phyloP scores from a whole-genome alignment of 2,113 vertebrate species.

The Callorhinus ursinus region DNA sequence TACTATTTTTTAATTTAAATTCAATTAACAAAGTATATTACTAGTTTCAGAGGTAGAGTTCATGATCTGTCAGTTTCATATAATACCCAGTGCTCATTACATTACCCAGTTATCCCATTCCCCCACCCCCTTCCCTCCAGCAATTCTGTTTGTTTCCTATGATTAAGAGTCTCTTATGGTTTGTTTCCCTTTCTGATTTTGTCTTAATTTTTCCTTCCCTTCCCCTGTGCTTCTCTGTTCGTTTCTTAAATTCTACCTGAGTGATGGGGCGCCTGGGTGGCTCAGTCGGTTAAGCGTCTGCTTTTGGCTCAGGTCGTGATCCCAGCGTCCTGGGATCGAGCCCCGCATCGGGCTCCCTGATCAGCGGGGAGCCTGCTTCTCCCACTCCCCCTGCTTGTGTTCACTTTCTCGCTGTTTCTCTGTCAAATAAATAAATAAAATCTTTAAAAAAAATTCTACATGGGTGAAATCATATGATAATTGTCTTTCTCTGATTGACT shows the following conservation, averaged over 20 bases:
- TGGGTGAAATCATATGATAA: neutral
- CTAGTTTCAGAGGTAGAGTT: neutral
- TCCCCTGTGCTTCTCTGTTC: neutral
- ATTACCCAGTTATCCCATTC: neutral
- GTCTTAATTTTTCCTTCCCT: neutral
- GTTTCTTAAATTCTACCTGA: neutral
- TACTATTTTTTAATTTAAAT: neutral
- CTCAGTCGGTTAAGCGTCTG: too few species aligned
- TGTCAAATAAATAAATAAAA: too few species aligned
- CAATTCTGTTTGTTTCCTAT: neutral
- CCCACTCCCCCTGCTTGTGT: too few species aligned
- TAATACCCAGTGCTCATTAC: neutral
- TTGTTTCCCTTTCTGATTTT: neutral
- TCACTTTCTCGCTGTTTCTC: too few species aligned
- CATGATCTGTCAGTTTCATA: neutral
- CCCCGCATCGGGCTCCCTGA: too few species aligned
- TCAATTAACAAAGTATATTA: neutral
- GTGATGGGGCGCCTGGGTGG: neutral
- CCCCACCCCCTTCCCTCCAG: neutral
- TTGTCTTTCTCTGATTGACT: neutral
- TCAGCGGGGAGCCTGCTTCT: too few species aligned
- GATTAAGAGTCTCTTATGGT: neutral
- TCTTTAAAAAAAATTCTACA: neutral
- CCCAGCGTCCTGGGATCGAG: too few species aligned
- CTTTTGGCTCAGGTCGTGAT: too few species aligned